phyloP scores from a whole-genome alignment of 2,797 vertebrate genomes.

The Erethizon dorsatum region DNA sequence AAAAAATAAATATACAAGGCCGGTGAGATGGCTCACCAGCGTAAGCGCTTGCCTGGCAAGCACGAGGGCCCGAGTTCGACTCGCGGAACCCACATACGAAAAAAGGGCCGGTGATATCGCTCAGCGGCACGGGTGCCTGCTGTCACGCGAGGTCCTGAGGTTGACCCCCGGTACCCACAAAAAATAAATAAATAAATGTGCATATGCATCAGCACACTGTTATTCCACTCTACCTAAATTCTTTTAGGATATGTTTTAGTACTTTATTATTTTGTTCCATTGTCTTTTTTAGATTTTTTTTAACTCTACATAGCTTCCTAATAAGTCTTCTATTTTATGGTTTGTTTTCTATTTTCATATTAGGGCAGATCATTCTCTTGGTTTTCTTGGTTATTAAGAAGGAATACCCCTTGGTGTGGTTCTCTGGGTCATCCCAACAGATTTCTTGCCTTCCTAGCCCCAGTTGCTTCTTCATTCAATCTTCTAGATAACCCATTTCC shows the following conservation, averaged over 20 bases:
- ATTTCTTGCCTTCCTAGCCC: background rate
- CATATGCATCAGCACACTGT: background rate
- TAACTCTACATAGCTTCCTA: background rate
- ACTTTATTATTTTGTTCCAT: background rate
- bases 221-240: background rate
- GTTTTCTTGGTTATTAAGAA: background rate
- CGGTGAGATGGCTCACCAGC: too few relatives aligned
- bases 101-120: too few relatives aligned
- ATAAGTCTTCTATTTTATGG: background rate
- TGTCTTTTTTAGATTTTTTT: background rate
- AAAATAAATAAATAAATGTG: background rate
- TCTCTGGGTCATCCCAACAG: background rate
- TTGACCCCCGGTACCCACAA: too few relatives aligned
- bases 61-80: too few relatives aligned
- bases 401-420: background rate
- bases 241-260: background rate
- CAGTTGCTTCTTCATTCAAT: background rate
- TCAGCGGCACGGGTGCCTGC: too few relatives aligned
- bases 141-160: too few relatives aligned
- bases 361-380: background rate
- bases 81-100: too few relatives aligned
- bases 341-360: conserved; percentile 47
- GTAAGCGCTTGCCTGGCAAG: too few relatives aligned
- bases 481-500: background rate
- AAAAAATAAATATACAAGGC: background rate